Base-by-base conservation (phyloP, 2,113 vertebrate genomes). In the Apteryx mantelli region DNA sequence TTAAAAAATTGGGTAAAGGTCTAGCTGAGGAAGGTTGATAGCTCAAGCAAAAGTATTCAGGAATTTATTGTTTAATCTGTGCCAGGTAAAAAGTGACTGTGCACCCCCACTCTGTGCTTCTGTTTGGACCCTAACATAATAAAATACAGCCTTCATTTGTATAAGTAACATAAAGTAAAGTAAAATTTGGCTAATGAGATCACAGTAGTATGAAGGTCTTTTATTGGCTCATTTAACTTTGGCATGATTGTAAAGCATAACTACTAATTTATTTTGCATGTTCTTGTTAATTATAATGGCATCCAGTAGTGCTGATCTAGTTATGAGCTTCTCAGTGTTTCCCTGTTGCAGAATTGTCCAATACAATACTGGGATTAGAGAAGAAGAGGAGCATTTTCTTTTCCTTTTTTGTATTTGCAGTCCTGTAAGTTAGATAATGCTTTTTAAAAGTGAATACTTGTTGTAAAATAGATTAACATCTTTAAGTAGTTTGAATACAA, bases 281-380 rank as follows among this genome's bases (percentile, higher is more conserved):
- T 94, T 92, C 90, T 63, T 97, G 71, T 95, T 97, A 96, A 94
- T 97, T 95, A 42, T 84, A 91, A 84, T 78, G 80, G 34, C 26
- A 81, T 92, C 92, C 77, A 87, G 24, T 85, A 91, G 13, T 42
- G 46, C 79, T 93, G 3, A 1, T 87, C 32, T 83, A 55, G 42
- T 91, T 93, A 73, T 46, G 88, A 82, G 77, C 42, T 86, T 87
- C 50, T 80, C n/a, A 74, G 48, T 93, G 21, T 89, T 82, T 70
- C 68, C 42, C 34, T 91, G 24, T 61, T 8, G 3, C 20, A 80
- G 86, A 83, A 66, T 69, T 85, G 56, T 86, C 26, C 92, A 70
- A 58, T n/a, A 52, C 53, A 42, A 7, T 38, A 48, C 19, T 69
- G 74, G n/a, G 28, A 73, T 82, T 86, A 26, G 30, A 74, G 75